Evolutionary conservation across 2,888 invertebrate genomes (phyloP).

Genomic region (Dasypogon diadema): DNA sequence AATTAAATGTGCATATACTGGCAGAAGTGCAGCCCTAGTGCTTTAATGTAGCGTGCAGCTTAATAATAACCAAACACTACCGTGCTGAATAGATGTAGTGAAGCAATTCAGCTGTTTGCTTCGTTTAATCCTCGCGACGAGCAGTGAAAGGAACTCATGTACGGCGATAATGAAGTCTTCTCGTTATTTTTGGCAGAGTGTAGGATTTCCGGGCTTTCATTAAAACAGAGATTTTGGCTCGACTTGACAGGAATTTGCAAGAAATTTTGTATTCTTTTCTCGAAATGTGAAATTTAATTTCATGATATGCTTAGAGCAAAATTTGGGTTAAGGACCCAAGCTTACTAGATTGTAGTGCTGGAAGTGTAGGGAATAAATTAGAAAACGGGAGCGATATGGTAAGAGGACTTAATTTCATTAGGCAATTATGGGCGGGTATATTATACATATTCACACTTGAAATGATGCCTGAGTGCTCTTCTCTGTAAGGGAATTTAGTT

Average conservation of each 20-base stretch:
- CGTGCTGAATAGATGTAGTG: constrained; percentile 5
- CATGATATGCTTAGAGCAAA: not conserved
- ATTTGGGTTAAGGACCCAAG: not conserved
- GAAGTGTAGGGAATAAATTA: not conserved
- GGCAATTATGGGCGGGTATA: too few species aligned
- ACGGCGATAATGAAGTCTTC: constrained; percentile 28
- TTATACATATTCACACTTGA: too few species aligned
- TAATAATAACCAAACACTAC: constrained; percentile 5
- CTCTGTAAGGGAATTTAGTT: too few species aligned
- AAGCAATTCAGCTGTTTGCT: constrained; percentile 4
- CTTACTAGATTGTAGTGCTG: not conserved
- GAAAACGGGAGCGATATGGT: too few species aligned
- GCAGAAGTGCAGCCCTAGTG: not conserved
- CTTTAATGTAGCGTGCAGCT: not conserved
- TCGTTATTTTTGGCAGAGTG: constrained; percentile 11
- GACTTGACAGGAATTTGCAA: constrained; percentile 11
- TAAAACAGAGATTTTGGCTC: constrained; percentile 19
- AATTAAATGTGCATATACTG: constrained; percentile 32
- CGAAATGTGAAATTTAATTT: not conserved
- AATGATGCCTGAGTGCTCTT: too few species aligned
- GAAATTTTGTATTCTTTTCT: not conserved
- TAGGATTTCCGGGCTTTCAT: not conserved
- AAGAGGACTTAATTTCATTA: too few species aligned
- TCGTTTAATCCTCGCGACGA: not conserved
- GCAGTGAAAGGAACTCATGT: not conserved